phyloP scores from a whole-genome alignment of 2,113 vertebrate genomes.

The Cathartes aura region DNA sequence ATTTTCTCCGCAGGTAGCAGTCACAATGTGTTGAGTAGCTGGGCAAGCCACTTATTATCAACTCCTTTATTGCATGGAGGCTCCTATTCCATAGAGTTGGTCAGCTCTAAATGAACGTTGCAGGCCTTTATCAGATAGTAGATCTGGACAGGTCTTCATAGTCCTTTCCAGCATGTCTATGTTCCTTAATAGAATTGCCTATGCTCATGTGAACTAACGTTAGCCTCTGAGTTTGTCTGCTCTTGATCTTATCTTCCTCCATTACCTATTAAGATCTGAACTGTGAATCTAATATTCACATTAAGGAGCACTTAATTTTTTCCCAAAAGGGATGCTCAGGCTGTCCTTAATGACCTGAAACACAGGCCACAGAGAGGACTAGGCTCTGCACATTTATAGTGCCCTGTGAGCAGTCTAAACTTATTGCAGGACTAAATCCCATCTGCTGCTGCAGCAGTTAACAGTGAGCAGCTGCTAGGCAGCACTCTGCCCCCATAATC shows the following conservation, averaged over 20 bases:
- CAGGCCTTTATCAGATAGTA: background rate
- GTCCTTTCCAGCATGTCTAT: background rate
- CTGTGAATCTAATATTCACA: background rate
- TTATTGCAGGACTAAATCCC: background rate
- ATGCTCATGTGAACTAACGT: background rate
- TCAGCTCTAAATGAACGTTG: background rate
- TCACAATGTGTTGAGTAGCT: background rate
- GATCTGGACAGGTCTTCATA: background rate
- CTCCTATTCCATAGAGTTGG: background rate
- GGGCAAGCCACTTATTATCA: background rate
- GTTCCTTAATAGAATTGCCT: background rate
- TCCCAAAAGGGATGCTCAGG: background rate
- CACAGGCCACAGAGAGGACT: background rate
- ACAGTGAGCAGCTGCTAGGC: background rate
- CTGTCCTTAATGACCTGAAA: background rate
- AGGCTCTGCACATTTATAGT: background rate
- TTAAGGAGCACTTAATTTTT: background rate
- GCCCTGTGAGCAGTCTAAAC: background rate
- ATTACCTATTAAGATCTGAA: background rate
- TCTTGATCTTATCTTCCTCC: background rate
- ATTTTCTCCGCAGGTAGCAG: background rate
- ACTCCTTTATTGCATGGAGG: background rate
- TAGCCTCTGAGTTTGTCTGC: background rate
- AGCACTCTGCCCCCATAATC: background rate
- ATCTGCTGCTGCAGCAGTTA: background rate